Conservation (phyloP, 2,113 vertebrate species). For the Phrynosoma blainvillii region DNA sequence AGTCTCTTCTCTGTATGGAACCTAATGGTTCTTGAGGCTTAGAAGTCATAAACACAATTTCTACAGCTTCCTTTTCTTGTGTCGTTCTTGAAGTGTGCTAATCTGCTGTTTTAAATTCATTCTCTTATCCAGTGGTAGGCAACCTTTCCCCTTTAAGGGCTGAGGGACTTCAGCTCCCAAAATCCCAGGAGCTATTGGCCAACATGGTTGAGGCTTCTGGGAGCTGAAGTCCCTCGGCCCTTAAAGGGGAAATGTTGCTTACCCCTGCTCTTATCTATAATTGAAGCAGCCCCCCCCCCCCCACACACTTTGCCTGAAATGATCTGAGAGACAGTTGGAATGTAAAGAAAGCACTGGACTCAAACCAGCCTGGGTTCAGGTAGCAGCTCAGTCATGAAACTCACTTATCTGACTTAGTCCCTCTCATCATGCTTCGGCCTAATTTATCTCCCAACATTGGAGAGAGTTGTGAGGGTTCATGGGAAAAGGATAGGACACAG, state of each 20-base stretch:
- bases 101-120: background rate
- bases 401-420: background rate
- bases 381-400: background rate
- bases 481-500: background rate
- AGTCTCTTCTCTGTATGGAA: slow-evolving; percentile 56
- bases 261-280: background rate
- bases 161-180: no score
- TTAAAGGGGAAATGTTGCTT: no score
- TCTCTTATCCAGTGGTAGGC: no score
- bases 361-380: background rate
- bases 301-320: no score
- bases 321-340: background rate
- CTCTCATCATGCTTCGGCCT: background rate
- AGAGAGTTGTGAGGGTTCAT: no score
- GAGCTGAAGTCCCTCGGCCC: no score
- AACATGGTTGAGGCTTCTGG: no score
- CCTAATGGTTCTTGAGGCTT: slow-evolving; percentile 62
- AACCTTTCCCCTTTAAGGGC: no score
- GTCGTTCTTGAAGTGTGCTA: background rate
- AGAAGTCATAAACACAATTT: slow-evolving; percentile 53
- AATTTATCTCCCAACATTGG: background rate
- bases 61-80: slow-evolving; percentile 50
- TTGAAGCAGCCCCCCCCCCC: background rate
- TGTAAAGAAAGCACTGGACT: no score
- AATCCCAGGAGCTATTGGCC: no score